phyloP scores from a whole-genome alignment of 2,113 vertebrate species.

The Pteruthius melanotis region DNA sequence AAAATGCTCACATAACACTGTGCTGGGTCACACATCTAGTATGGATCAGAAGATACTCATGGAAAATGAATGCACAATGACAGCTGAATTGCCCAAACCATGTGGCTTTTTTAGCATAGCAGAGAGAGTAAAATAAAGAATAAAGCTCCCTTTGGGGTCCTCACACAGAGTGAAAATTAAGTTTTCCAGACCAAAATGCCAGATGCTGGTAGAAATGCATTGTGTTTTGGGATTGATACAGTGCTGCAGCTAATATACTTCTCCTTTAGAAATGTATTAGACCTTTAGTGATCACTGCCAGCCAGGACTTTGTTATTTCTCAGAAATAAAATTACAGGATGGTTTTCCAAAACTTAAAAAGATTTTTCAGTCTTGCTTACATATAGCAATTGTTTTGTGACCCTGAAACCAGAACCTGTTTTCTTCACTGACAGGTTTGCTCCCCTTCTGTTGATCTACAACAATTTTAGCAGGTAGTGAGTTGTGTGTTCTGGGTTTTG shows the following conservation, averaged over 20 bases:
- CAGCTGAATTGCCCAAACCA: background rate
- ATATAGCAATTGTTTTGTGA: background rate
- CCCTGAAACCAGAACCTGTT: background rate
- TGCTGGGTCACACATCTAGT: background rate
- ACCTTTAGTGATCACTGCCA: background rate
- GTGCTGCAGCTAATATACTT: background rate
- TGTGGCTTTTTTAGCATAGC: background rate
- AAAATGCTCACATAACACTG: background rate
- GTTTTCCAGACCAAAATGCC: slow-evolving; percentile 13
- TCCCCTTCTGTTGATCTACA: background rate
- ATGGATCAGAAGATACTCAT: background rate
- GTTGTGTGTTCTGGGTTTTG: background rate
- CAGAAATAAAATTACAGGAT: background rate
- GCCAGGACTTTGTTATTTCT: background rate
- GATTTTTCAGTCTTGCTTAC: background rate
- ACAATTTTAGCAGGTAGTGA: background rate
- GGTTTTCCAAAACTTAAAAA: background rate
- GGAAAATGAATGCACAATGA: background rate
- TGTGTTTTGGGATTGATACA: background rate
- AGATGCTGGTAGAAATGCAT: background rate
- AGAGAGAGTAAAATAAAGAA: background rate
- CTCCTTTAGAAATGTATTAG: background rate
- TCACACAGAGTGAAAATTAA: background rate
- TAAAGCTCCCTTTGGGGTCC: background rate
- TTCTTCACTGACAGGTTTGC: background rate